Percentiles rank a stretch among this genome's conserved stretches.
phyloP scores from a whole-genome alignment of 2,113 vertebrate species.

The Ursus arctos region DNA sequence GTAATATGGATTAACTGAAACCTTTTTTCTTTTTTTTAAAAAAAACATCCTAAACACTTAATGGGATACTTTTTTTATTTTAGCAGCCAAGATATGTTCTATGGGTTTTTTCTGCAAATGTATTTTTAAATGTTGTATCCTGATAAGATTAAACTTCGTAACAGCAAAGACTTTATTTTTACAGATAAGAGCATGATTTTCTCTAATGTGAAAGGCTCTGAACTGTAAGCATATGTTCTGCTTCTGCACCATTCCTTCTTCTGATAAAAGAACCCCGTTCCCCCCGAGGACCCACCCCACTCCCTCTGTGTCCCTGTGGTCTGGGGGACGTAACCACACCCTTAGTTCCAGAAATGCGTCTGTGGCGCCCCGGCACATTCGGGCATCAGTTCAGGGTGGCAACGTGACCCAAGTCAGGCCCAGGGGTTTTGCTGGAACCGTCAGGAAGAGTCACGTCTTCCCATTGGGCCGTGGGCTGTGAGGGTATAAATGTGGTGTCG shows the following conservation, averaged over 20 bases:
- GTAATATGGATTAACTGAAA: conserved; percentile 56
- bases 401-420: background rate
- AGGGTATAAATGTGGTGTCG: background rate
- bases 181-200: conserved; percentile 32
- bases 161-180: conserved; percentile 20
- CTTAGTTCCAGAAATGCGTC: background rate
- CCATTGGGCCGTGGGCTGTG: background rate
- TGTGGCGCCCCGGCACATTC: too few species aligned
- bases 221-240: background rate
- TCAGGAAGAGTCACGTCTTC: background rate
- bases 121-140: conserved; percentile 8
- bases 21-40: background rate
- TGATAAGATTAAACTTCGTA: conserved; percentile 16
- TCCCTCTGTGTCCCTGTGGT: background rate
- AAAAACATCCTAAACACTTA: conserved; percentile 20
- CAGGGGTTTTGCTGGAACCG: background rate
- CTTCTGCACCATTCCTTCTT: background rate
- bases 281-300: background rate
- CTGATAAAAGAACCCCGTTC: background rate
- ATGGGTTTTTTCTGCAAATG: background rate
- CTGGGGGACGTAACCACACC: background rate
- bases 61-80: conserved; percentile 23
- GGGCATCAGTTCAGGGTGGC: background rate
- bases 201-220: background rate
- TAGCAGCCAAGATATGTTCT: conserved; percentile 30